Evolutionary conservation across 2,888 invertebrate genomes (phyloP).

Genomic region (Bombylius major): DNA sequence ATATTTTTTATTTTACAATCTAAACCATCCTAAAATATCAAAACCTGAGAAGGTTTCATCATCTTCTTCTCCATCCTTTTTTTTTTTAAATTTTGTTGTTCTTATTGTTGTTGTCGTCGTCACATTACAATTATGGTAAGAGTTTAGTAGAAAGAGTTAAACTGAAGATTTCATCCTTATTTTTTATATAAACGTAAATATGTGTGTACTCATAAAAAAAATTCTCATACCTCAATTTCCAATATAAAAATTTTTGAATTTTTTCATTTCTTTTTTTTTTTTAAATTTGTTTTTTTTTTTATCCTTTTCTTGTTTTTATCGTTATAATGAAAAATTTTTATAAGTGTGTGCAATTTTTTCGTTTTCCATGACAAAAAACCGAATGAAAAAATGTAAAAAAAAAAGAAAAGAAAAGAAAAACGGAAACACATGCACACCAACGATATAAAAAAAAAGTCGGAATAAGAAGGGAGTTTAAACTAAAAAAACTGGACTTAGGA

Average conservation of each 20-base stretch:
- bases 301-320: neutral
- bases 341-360: slow-evolving; percentile 9
- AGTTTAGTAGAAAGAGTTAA: neutral
- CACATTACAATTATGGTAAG: too few relatives aligned
- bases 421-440: slow-evolving; percentile 4
- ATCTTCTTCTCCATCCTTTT: too few relatives aligned
- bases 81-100: too few relatives aligned
- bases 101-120: too few relatives aligned
- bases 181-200: neutral
- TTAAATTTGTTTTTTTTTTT: neutral
- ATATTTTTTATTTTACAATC: too few relatives aligned
- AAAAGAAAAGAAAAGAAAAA: slow-evolving; percentile 3
- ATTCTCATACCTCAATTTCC: neutral
- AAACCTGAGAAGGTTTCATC: too few relatives aligned
- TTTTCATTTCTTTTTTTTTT: neutral
- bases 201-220: neutral
- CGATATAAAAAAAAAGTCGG: neutral
- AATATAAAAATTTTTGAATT: slow-evolving; percentile 5
- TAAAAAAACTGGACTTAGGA: slow-evolving; percentile 6
- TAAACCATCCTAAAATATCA: too few relatives aligned
- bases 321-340: slow-evolving; percentile 7
- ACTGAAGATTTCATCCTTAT: neutral
- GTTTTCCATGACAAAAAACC: neutral
- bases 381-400: neutral
- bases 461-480: neutral